These are phyloP conservation scores for Sinocyclocheilus rhinocerous DNA, from an alignment of 2,113 vertebrate genomes.

Conservation along the genomic window DNA sequence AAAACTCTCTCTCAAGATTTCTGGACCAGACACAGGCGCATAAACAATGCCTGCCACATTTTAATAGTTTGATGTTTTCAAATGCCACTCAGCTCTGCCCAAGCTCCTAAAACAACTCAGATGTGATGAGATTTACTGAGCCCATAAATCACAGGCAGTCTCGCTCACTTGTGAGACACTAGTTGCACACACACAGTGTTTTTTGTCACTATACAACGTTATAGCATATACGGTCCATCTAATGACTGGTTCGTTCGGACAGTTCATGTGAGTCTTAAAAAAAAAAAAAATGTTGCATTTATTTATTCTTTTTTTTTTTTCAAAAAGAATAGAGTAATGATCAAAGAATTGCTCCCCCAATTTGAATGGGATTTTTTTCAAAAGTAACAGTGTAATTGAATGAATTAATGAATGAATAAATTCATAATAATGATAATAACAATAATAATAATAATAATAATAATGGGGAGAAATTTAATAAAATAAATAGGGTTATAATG, in stretches of 20 bases:
- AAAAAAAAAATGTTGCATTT: not conserved
- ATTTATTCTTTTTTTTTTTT: not conserved
- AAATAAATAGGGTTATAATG: too few relatives aligned
- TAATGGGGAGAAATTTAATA: too few relatives aligned
- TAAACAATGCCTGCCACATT: conserved; percentile 26
- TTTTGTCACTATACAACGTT: not conserved
- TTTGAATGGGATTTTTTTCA: too few relatives aligned
- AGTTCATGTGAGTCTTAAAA: not conserved
- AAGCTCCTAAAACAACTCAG: conserved; percentile 28
- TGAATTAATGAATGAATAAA: too few relatives aligned
- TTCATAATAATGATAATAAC: too few relatives aligned
- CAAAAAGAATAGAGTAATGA: too few relatives aligned
- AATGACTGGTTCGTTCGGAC: not conserved
- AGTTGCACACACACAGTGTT: not conserved
- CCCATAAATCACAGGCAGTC: conserved; percentile 8
- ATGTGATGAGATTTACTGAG: conserved; percentile 15
- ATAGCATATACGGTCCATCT: not conserved
- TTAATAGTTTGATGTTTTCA: conserved; percentile 49
- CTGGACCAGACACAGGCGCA: conserved; percentile 63
- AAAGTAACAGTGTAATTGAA: not conserved
- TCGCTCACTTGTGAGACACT: conserved; percentile 3
- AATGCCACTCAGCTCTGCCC: conserved; percentile 27
- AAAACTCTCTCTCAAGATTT: conserved; percentile 49
- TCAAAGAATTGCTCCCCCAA: too few relatives aligned
- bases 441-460: too few relatives aligned